These are phyloP conservation scores for Plestiodon gilberti DNA, from an alignment of 2,113 vertebrate species.

Conservation along the genomic window DNA sequence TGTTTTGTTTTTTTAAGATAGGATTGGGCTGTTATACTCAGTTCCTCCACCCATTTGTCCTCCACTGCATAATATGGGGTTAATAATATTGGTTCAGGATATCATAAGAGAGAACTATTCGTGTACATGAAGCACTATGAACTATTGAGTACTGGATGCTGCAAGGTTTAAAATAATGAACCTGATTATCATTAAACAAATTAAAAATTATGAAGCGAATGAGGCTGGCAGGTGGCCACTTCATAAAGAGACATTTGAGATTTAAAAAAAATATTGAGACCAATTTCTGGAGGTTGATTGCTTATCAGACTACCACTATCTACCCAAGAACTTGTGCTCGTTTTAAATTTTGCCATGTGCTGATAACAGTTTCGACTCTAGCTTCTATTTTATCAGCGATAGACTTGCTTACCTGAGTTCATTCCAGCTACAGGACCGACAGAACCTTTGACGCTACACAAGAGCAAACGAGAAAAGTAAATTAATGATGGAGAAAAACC, in stretches of 20 bases:
- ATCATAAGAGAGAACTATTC: neutral
- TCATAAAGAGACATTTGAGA: neutral
- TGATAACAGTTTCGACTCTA: neutral
- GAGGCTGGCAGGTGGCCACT: neutral
- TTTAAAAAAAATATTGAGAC: neutral
- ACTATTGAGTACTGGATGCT: no score
- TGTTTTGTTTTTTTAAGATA: no score
- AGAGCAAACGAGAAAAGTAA: slow-evolving; percentile 33
- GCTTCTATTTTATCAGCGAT: neutral
- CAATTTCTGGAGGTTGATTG: neutral
- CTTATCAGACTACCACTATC: neutral
- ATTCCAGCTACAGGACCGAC: slow-evolving; percentile 29
- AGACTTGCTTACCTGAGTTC: slow-evolving; percentile 29
- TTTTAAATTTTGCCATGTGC: slow-evolving; percentile 1
- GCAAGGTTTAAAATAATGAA: neutral
- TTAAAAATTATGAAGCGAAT: neutral
- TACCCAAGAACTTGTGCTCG: neutral
- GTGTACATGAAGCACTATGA: neutral
- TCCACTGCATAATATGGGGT: neutral
- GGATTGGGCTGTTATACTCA: neutral
- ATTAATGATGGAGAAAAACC: slow-evolving; percentile 30
- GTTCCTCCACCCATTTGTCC: neutral
- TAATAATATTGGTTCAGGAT: neutral
- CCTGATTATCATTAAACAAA: neutral
- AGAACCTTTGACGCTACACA: slow-evolving; percentile 29